Evolutionary conservation across 1,140 invertebrate species (phyloP).

Genomic region (Neodiprion fabricii): DNA sequence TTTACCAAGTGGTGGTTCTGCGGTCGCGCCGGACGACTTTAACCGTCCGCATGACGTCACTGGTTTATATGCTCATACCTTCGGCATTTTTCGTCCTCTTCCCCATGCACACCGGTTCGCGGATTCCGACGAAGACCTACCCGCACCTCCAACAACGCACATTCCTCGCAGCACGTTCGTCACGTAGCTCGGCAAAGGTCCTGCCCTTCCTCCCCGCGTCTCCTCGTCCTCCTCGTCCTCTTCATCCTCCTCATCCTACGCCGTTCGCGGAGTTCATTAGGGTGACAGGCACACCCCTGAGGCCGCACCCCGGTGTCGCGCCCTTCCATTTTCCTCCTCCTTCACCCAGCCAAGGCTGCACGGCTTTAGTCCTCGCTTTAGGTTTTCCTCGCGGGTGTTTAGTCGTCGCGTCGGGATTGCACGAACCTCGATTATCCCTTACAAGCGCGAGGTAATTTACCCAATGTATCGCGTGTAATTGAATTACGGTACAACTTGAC

Average conservation of each 20-base stretch:
- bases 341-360: too few relatives aligned
- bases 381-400: neutral
- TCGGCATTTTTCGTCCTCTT: neutral
- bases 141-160: neutral
- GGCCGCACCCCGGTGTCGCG: slow-evolving; percentile 39
- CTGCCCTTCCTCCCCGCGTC: neutral
- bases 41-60: neutral
- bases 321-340: neutral
- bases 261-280: slow-evolving; percentile 24
- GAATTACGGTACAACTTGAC: slow-evolving; percentile 2
- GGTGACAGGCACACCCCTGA: slow-evolving; percentile 36
- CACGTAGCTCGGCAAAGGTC: neutral
- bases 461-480: neutral
- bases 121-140: neutral
- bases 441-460: neutral
- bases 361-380: too few relatives aligned
- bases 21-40: neutral
- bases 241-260: too few relatives aligned
- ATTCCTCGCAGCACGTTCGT: neutral
- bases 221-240: neutral
- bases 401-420: neutral
- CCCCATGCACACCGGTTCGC: neutral
- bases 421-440: neutral
- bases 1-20: neutral
- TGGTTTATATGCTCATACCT: neutral